Evolutionary conservation across 1,140 invertebrate species (phyloP).

Genomic region (Lordiphosa clarofinis): DNA sequence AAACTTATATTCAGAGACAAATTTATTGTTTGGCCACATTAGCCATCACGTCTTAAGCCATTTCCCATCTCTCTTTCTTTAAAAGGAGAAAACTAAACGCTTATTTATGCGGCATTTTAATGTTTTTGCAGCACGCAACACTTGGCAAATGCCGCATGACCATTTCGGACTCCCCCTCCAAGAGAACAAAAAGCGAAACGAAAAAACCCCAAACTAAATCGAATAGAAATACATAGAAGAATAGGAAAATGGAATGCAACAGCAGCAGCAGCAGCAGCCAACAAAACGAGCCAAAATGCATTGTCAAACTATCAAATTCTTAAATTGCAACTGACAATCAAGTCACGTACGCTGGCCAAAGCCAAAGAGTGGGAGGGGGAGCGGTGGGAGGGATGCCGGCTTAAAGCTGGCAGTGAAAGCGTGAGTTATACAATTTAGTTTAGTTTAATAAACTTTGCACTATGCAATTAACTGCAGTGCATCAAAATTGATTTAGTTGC

Average conservation of each 20-base stretch:
- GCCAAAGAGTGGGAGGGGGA: constrained; percentile 1
- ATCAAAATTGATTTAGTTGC: constrained; percentile 53
- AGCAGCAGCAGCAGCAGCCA: constrained; percentile 18
- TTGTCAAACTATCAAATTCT: constrained; percentile 77
- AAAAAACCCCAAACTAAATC: constrained; percentile 14
- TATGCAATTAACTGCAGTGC: constrained; percentile 47
- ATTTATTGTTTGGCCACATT: too few relatives aligned
- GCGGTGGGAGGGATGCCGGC: neutral
- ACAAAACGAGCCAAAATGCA: constrained; percentile 65
- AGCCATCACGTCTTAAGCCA: too few relatives aligned
- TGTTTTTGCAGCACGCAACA: constrained; percentile 33
- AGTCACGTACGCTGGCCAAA: constrained; percentile 60
- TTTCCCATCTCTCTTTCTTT: too few relatives aligned
- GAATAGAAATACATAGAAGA: constrained; percentile 28
- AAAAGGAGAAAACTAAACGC: neutral
- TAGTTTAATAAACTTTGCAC: constrained; percentile 6
- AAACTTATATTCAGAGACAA: too few relatives aligned
- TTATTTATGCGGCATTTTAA: constrained; percentile 64
- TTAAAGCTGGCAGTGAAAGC: constrained; percentile 33
- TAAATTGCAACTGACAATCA: constrained; percentile 78
- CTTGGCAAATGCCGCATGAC: constrained; percentile 11
- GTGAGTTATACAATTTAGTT: constrained; percentile 19
- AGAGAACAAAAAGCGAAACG: too few relatives aligned
- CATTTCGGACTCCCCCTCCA: constrained; percentile 8
- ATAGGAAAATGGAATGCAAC: constrained; percentile 15